Conservation (phyloP, 2,797 vertebrate genomes). For the Potorous gilbertii region DNA sequence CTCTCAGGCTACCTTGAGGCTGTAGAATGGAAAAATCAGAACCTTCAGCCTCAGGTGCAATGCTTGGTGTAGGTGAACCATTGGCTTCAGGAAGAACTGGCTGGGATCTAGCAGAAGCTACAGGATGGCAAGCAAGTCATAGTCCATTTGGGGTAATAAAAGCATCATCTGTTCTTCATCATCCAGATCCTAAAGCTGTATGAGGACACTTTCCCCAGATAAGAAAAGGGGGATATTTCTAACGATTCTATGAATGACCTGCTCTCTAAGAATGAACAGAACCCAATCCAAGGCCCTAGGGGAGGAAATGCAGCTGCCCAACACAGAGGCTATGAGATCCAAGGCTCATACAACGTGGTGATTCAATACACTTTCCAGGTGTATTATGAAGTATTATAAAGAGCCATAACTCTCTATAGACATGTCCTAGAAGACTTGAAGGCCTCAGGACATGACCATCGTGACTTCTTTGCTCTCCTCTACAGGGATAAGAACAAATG, state of each 20-base stretch:
- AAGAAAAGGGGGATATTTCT: constrained; percentile 84
- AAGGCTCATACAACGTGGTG: constrained; percentile 92
- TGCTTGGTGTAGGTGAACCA: constrained; percentile 93
- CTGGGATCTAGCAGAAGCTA: constrained; percentile 89
- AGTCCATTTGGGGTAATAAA: constrained; percentile 82
- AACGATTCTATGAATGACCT: constrained; percentile 91
- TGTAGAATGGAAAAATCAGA: constrained; percentile 93
- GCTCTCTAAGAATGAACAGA: constrained; percentile 77
- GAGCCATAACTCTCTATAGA: constrained; percentile 92
- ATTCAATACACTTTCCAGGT: constrained; percentile 94
- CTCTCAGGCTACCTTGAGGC: constrained; percentile 91
- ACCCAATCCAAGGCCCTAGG: constrained; percentile 86
- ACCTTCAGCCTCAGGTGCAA: constrained; percentile 91
- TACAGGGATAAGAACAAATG: constrained; percentile 96
- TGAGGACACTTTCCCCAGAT: constrained; percentile 87
- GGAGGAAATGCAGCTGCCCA: constrained; percentile 90
- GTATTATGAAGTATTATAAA: constrained; percentile 87
- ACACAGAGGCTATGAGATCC: constrained; percentile 93
- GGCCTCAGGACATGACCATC: constrained; percentile 92
- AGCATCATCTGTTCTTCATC: constrained; percentile 83
- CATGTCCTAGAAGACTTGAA: constrained; percentile 93
- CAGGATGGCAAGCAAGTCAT: constrained; percentile 85
- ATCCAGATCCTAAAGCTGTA: constrained; percentile 92
- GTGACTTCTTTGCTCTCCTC: constrained; percentile 92
- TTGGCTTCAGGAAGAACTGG: constrained; percentile 92